Conservation (phyloP, 2,888 invertebrate genomes). For the Latrodectus hesperus region DNA sequence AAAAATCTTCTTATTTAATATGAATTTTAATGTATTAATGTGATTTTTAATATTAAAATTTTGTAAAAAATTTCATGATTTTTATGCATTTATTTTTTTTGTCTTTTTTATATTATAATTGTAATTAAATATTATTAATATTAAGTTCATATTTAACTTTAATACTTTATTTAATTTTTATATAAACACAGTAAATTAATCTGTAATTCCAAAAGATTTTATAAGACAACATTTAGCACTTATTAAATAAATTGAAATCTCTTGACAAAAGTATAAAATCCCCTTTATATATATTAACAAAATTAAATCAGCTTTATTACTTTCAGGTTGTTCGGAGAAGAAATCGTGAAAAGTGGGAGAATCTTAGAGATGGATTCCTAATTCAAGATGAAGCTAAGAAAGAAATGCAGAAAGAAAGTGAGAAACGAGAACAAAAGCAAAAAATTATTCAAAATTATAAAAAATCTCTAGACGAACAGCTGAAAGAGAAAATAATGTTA, state of each 20-base stretch:
- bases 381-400: constrained; percentile 29
- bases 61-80: too few relatives aligned
- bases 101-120: too few relatives aligned
- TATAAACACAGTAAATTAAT: background rate
- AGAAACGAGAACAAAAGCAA: background rate
- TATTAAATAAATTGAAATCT: too few relatives aligned
- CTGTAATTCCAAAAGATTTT: too few relatives aligned
- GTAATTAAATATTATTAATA: background rate
- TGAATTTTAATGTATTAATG: too few relatives aligned
- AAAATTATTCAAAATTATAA: constrained; percentile 19
- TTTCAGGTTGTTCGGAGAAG: constrained; percentile 17
- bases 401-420: constrained; percentile 10
- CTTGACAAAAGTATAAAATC: too few relatives aligned
- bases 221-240: background rate
- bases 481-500: background rate
- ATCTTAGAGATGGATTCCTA: constrained; percentile 36
- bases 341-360: constrained; percentile 35
- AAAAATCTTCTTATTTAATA: too few relatives aligned
- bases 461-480: constrained; percentile 24
- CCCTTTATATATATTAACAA: background rate
- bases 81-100: too few relatives aligned
- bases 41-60: too few relatives aligned
- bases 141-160: background rate
- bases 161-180: background rate
- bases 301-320: background rate